A percentile compares a stretch with the other conserved stretches of the same genome.
These are phyloP conservation scores for Menidia beryllina DNA, from an alignment of 2,113 vertebrate species.

Conservation along the genomic window DNA sequence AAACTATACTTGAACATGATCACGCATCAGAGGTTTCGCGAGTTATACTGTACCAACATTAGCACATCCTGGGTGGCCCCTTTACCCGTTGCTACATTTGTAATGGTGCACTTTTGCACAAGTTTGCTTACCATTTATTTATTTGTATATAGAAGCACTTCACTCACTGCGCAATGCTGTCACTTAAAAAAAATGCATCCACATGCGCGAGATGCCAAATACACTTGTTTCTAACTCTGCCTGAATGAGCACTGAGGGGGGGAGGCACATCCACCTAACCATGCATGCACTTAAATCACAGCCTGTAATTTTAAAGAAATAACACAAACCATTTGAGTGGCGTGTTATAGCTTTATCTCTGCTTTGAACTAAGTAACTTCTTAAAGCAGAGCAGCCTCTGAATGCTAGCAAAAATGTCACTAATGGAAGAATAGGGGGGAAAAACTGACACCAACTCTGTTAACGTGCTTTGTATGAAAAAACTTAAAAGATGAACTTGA, in stretches of 20 bases:
- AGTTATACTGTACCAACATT: slow-evolving; percentile 38
- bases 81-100: slow-evolving; percentile 13
- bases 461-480: slow-evolving; percentile 10
- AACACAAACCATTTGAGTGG: neutral
- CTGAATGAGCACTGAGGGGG: slow-evolving; percentile 54
- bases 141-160: slow-evolving; percentile 12
- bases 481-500: slow-evolving; percentile 40
- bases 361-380: slow-evolving; percentile 27
- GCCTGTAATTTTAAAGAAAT: slow-evolving; percentile 31
- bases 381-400: slow-evolving; percentile 43
- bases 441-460: slow-evolving; percentile 31
- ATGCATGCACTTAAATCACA: slow-evolving; percentile 50
- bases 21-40: slow-evolving; percentile 46
- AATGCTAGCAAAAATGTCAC: slow-evolving; percentile 23
- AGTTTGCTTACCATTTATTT: slow-evolving; percentile 22
- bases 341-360: slow-evolving; percentile 46
- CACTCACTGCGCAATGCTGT: slow-evolving; percentile 36
- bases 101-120: slow-evolving; percentile 36
- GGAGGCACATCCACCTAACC: slow-evolving; percentile 25
- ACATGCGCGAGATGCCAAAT: slow-evolving; percentile 55
- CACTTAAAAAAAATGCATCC: slow-evolving; percentile 33
- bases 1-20: slow-evolving; percentile 54
- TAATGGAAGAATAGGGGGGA: slow-evolving; percentile 47
- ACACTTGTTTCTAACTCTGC: slow-evolving; percentile 33
- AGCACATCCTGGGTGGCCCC: slow-evolving; percentile 21